Base-by-base conservation (phyloP, 2,888 invertebrate genomes). In the Lucinisca nassula region DNA sequence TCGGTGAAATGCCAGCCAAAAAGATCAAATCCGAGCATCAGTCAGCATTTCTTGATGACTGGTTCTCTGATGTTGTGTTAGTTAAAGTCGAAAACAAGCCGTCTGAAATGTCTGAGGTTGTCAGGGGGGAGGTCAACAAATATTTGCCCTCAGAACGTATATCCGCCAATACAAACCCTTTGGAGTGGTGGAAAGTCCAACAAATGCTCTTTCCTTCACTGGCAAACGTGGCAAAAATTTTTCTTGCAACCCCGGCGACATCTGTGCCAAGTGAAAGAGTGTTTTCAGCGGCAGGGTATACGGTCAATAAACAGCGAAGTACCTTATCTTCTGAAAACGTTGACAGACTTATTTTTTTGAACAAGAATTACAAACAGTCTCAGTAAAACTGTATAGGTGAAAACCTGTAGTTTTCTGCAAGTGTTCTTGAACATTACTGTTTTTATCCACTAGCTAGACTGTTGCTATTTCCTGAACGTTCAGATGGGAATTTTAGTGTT, bases 251-350 rank as follows among this genome's bases (percentile, higher is more conserved):
- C n/a, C 49, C 49, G 21, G 74, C 74, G 0, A 74, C 74, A 49
- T 74, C 45, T 21, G 74, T 74, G 32, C 74, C 74, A 10, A 74
- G 74, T 74, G 74, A 74, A 32, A 32, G 45, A 37, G 49, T 40
- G 45, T 45, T 74, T 74, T 49, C 49, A 27, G 49, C 30, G 21
- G 40, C 74, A 17, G 74, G 74, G 17, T 74, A 37, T 4, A 49
- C 37, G 12, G 45, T 74, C 8, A 38, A 74, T 21, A 74, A 74
- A 74, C 74, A 74, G 32, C 14, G 74, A 27, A 74, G 45, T 49
- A 30, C 49, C 21, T 32, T 74, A 21, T 17, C 32, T 49, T 51
- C 74, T 12, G 49, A 74, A 32, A 40, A 74, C 49, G 74, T 74
- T 14, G 74, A 74, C 74, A 49, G 49, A 40, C 37, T 49, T 21